These are phyloP conservation scores for Sebastiscus tertius DNA, from an alignment of 2,797 vertebrate species.

Conservation along the genomic window DNA sequence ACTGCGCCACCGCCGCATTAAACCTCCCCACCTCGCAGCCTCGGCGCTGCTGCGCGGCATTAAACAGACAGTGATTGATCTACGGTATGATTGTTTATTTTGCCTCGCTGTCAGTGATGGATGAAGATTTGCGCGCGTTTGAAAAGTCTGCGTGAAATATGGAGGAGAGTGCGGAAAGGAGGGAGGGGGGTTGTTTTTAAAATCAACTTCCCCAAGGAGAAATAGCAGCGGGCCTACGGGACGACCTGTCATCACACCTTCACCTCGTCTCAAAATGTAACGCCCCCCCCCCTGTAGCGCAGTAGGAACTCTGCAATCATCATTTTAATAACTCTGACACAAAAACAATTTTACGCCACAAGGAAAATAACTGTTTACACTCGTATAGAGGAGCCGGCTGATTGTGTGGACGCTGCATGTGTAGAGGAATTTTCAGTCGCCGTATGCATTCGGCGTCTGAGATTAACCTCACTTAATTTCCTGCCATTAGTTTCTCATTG, in stretches of 20 bases:
- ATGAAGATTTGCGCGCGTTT: constrained; percentile 69
- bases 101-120: constrained; percentile 77
- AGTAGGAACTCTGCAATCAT: constrained; percentile 33
- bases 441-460: neutral
- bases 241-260: constrained; percentile 44
- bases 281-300: constrained; percentile 20
- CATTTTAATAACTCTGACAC: constrained; percentile 44
- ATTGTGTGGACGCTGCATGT: neutral
- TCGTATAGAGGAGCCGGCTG: neutral
- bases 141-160: constrained; percentile 67
- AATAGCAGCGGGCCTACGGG: constrained; percentile 47
- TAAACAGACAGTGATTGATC: constrained; percentile 84
- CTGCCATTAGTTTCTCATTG: neutral
- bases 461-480: neutral
- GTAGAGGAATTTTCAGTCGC: neutral
- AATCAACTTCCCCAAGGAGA: constrained; percentile 54
- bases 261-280: constrained; percentile 54
- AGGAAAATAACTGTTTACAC: neutral
- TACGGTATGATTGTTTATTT: constrained; percentile 80
- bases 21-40: constrained; percentile 31
- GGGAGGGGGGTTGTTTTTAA: constrained; percentile 28
- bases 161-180: neutral
- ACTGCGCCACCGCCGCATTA: neutral
- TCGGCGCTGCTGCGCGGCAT: constrained; percentile 46
- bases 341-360: neutral